A percentile compares a stretch with the other conserved stretches of the same genome.
Evolutionary conservation across 1,140 invertebrate genomes (phyloP).

Genomic region (Magallana gigas): DNA sequence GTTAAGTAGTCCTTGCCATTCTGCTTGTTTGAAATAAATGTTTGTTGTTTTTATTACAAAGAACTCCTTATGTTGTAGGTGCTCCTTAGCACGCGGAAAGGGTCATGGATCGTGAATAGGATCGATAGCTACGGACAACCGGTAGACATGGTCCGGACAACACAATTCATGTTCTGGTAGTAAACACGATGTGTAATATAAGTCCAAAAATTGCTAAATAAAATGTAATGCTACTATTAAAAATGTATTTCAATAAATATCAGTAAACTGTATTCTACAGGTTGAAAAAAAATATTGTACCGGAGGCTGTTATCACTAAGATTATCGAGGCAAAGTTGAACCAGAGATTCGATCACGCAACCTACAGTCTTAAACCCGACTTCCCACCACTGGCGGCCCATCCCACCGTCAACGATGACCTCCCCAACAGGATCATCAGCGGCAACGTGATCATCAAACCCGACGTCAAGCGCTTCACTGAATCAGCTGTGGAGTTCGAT

Average conservation of each 20-base stretch:
- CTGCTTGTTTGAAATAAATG: too few relatives aligned
- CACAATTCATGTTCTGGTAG: constrained; percentile 14
- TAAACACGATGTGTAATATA: too few relatives aligned
- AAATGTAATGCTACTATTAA: too few relatives aligned
- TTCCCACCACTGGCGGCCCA: constrained; percentile 80
- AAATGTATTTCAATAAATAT: too few relatives aligned
- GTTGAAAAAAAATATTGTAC: not conserved
- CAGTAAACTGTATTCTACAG: not conserved
- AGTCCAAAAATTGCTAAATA: too few relatives aligned
- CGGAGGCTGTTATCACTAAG: not conserved
- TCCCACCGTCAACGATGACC: constrained; percentile 80
- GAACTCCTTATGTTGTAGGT: constrained; percentile 67
- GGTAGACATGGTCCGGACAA: constrained; percentile 60
- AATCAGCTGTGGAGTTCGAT: constrained; percentile 74
- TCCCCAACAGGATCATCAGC: constrained; percentile 80
- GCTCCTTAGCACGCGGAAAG: constrained; percentile 80
- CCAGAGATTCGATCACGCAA: constrained; percentile 80
- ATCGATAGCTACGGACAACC: constrained; percentile 72
- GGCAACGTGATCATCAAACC: constrained; percentile 77
- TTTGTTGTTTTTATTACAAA: too few relatives aligned
- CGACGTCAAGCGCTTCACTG: constrained; percentile 70
- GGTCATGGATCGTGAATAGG: constrained; percentile 80
- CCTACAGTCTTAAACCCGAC: constrained; percentile 75
- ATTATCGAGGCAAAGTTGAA: constrained; percentile 55
- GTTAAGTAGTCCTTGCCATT: not conserved